Base-by-base conservation (phyloP, 2,888 invertebrate species). In the Microplitis manilae region DNA sequence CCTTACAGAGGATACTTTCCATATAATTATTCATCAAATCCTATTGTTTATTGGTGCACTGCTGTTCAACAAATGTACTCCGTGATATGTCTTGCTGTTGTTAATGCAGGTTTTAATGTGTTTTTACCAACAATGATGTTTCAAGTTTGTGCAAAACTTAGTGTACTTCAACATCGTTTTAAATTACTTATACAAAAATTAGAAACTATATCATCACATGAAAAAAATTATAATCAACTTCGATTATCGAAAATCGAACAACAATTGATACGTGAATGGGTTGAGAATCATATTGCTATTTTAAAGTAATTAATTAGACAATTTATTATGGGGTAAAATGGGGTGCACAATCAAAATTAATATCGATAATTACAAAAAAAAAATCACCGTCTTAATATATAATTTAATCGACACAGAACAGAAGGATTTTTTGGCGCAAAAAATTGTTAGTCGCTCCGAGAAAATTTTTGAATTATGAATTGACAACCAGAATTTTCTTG, bases 111-210 rank as follows among this genome's bases (percentile, higher is more conserved):
- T 9, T 65, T 65, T 65, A 38, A 38, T 30, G 38, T 38, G 7
- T 65, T 65, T 65, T 65, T 65, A 13, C 65, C 65, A 8, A 65
- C 30, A 13, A 8, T 65, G 9, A 65, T 65, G 65, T 13, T 65
- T 13, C 65, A 65, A 65, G 38, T 65, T 65, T 65, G 65, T 30
- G 65, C 8, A 2, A 65, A 65, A 30, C 20, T 65, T 5, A 65
- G 8, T 30, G 38, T 65, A 2, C 65, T 65, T 30, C 13, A 30
- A 30, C 65, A 65, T 65, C 65, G 65, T 2, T 65, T 65, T 13
- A 20, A 65, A 65, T 9, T 30, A 65, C 8, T 38, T 65, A 13
- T 65, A 1, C 2, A 13, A 13, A 30, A 20, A 62, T 20, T 62
- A 6, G 62, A 20, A 62, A 15, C 8, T 62, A 62, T 17, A 6